Evolutionary conservation across 1,140 invertebrate species (phyloP), one percentile per base, ranked within the genome.

Genomic region (Lanistes nyassanus): DNA sequence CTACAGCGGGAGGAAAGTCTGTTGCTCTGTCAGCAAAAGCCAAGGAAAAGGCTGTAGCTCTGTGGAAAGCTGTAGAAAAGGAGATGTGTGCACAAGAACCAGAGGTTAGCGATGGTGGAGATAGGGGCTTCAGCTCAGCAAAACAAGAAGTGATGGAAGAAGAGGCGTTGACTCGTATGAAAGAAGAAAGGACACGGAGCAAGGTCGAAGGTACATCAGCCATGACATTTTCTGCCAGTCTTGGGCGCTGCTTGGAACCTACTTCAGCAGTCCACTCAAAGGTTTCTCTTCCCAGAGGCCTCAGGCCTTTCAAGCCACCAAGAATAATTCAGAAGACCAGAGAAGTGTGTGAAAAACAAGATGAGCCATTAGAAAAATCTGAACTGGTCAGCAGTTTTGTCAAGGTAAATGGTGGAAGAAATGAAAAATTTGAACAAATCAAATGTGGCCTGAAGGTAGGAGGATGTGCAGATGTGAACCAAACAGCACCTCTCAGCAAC

Each of bases 241-340:
- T 16, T 3, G 19, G 42, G 9, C 9, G 42, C 9, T 16, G 19
- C 5, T 9, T 13, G 19, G 42, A 47, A 47, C 42, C 1, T 6
- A 6, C 42, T 3, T 9, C 19, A 47, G 2, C 42, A 0, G 5
- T 47, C 1, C 9, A 47, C 19, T 9, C 42, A 47, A 6, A 47
- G 19, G 42, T 47, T 16, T 47, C 5, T 47, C 42, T 58, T 4
- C 74, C 11, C n/a, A 65, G 67, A 29, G 74, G 74, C 7, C 67
- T 58, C 64, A 75, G 53, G 31, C 74, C 74, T 31, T 75, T 75
- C 34, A 75, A 75, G 26, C 11, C 65, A 3, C 74, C 74, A 23
- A 68, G 9, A 19, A 21, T 75, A 3, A 68, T 68, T 26, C 53
- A 51, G n/a, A 55, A 64, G n/a, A 26, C 51, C 31, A 3, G 37